Conservation (phyloP, 1,140 invertebrate genomes). For the Drosophila pectinifera region DNA sequence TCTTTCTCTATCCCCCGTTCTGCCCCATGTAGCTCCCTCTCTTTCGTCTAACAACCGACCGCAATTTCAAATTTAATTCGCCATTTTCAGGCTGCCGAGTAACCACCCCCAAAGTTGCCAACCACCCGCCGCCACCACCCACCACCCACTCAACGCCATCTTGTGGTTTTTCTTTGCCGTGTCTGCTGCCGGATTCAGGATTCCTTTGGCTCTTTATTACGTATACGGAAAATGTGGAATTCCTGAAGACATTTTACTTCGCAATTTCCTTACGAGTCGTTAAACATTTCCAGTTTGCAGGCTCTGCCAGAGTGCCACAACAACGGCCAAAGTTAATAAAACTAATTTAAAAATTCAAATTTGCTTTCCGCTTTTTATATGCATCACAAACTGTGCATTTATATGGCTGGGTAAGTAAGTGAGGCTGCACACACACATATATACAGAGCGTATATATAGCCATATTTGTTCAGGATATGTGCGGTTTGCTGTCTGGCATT, state of each 20-base stretch:
- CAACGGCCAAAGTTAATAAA: conserved; percentile 81
- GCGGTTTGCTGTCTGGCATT: conserved; percentile 47
- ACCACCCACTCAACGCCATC: conserved; percentile 58
- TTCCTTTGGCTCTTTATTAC: conserved; percentile 77
- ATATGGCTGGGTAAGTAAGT: conserved; percentile 60
- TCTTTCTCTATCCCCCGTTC: background rate
- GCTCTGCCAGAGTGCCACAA: conserved; percentile 55
- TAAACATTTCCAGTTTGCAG: conserved; percentile 84
- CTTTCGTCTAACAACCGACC: conserved; percentile 39
- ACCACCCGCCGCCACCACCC: conserved; percentile 15
- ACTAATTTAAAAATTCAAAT: conserved; percentile 84
- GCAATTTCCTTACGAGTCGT: conserved; percentile 84
- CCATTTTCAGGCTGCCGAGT: conserved; percentile 67
- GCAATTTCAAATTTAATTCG: conserved; percentile 84
- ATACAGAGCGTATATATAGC: conserved; percentile 1
- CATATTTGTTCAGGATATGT: conserved; percentile 30
- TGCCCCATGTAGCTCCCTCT: background rate
- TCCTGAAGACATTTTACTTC: conserved; percentile 84
- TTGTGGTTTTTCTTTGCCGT: conserved; percentile 68
- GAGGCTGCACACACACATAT: background rate
- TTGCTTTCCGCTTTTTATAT: conserved; percentile 83
- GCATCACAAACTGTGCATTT: conserved; percentile 79
- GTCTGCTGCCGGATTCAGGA: conserved; percentile 44
- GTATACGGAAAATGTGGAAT: conserved; percentile 80
- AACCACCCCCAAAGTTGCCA: conserved; percentile 21